phyloP scores from a whole-genome alignment of 2,797 vertebrate genomes.

The Enteromius viviparus region DNA sequence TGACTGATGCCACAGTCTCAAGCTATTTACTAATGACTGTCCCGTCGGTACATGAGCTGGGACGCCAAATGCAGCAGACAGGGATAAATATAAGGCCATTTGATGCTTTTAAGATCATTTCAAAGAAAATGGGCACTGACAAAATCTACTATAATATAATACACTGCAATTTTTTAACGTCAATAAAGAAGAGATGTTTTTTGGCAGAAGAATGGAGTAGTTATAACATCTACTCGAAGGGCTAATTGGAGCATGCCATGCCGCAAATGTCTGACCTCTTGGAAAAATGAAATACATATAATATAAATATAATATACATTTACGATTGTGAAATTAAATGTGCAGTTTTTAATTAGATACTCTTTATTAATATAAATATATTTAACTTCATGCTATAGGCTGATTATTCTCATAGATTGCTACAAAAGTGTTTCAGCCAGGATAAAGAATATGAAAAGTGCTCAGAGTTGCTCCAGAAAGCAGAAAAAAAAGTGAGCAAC shows the following conservation, averaged over 20 bases:
- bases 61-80: conserved; percentile 24
- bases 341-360: not conserved
- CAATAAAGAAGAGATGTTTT: conserved; percentile 11
- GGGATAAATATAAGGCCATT: conserved; percentile 30
- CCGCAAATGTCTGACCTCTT: not conserved
- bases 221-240: not conserved
- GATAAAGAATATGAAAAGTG: not conserved
- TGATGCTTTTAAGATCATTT: conserved; percentile 36
- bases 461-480: not conserved
- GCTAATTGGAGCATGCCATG: not conserved
- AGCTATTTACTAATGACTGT: conserved; percentile 21
- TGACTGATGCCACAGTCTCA: not conserved
- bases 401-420: not conserved
- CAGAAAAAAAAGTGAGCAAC: not conserved
- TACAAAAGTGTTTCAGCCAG: not conserved
- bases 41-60: not conserved
- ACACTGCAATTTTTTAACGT: not conserved
- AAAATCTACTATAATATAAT: conserved; percentile 22
- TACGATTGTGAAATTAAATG: not conserved
- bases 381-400: not conserved
- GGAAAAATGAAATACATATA: not conserved
- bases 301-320: not conserved
- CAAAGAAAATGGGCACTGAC: conserved; percentile 31
- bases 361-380: not conserved
- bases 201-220: conserved; percentile 13